phyloP scores from a whole-genome alignment of 2,888 invertebrate genomes.

The Octonoba sinensis region DNA sequence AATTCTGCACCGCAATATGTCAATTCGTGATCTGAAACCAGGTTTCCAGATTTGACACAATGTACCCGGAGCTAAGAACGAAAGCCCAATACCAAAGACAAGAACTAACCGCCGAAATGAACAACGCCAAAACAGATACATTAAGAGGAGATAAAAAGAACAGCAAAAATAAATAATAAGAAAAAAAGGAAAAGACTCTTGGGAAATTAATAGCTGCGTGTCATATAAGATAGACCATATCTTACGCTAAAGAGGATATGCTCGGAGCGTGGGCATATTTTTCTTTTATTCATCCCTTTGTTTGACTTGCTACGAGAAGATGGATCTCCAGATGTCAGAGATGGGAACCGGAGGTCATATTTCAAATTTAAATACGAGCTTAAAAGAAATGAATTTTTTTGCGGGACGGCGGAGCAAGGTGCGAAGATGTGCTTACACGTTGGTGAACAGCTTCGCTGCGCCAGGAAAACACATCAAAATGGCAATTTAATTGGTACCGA shows the following conservation, averaged over 20 bases:
- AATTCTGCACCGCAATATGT: no score
- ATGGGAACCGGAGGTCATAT: slow-evolving; percentile 48
- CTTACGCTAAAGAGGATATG: slow-evolving; percentile 48
- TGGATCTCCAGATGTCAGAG: slow-evolving; percentile 54
- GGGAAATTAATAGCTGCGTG: slow-evolving; percentile 62
- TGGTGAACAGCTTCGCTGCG: no score
- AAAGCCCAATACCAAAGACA: no score
- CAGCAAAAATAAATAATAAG: background rate
- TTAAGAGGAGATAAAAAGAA: slow-evolving; percentile 41
- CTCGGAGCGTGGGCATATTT: slow-evolving; percentile 40
- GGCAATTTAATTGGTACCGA: no score
- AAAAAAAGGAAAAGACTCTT: slow-evolving; percentile 30
- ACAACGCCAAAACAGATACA: slow-evolving; percentile 52
- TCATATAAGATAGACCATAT: slow-evolving; percentile 60
- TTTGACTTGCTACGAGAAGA: slow-evolving; percentile 46
- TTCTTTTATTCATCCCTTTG: slow-evolving; percentile 48
- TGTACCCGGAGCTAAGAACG: no score
- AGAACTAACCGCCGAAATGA: slow-evolving; percentile 35
- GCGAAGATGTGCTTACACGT: no score
- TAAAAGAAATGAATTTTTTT: slow-evolving; percentile 1
- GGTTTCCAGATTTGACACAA: no score
- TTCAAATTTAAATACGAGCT: slow-evolving; percentile 61
- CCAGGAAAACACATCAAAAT: no score
- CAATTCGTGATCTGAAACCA: no score
- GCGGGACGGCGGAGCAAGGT: no score